A percentile compares a stretch with the other conserved stretches of the same genome.
Evolutionary conservation across 2,113 vertebrate species (phyloP).

Genomic region (Uria lomvia): DNA sequence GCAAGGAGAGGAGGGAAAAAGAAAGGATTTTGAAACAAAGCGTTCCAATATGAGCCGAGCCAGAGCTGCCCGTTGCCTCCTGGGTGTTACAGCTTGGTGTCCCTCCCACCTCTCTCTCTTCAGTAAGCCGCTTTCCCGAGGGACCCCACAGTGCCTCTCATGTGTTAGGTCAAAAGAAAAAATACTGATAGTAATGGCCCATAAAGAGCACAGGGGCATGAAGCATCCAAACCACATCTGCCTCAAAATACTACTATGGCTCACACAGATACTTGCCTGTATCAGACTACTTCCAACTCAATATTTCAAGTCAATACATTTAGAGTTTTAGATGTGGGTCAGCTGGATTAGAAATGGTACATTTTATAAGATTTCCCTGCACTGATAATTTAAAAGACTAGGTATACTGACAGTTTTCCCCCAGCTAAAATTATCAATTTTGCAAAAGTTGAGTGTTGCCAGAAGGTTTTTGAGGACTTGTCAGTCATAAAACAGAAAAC

Average conservation of each 20-base stretch:
- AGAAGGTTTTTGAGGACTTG: constrained; percentile 2
- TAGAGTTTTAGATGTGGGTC: background rate
- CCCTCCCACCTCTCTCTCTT: background rate
- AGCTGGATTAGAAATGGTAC: background rate
- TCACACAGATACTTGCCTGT: background rate
- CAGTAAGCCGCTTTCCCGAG: background rate
- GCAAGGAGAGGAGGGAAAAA: background rate
- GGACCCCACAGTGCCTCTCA: background rate
- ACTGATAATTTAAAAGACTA: background rate
- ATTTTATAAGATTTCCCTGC: background rate
- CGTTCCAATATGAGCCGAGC: background rate
- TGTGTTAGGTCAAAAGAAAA: background rate
- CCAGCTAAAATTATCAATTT: background rate
- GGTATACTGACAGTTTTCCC: background rate
- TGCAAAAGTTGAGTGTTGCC: background rate
- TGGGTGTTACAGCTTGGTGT: background rate
- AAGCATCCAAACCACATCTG: constrained; percentile 34
- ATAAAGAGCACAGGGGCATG: constrained; percentile 28
- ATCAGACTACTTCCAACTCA: background rate
- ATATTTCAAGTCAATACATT: background rate
- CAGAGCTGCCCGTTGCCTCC: background rate
- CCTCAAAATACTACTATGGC: background rate
- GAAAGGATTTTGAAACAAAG: background rate
- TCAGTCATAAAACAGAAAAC: constrained; percentile 38
- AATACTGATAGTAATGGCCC: background rate